Base-by-base conservation (phyloP, 30 jellyfish, hydroid and myxozoan species). In the Hydractinia symbiolongicarpus region DNA sequence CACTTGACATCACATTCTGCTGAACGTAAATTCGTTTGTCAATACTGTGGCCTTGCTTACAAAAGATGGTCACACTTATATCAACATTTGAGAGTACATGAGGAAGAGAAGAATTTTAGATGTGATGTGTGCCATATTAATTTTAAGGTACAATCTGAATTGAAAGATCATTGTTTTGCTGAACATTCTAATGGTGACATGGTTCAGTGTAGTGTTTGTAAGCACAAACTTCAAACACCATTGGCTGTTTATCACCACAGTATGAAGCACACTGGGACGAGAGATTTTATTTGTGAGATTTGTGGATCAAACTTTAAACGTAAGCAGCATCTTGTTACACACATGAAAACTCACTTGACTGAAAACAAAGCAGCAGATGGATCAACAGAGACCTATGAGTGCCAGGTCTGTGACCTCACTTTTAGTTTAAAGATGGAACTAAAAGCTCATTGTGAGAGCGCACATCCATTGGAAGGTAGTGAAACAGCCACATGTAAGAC, bases 81-180 rank as follows among this genome's bases (percentile, higher is more conserved):
- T 61, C 87, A 79, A 50, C 87, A 79, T 79, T 79, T 79, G 69
- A 64, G 87, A 1, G 87, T 79, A 13, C 87, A 79, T 44, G 87
- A 79, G 44, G 87, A 79, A 50, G 87, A 79, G 82, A 79, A 79
- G 66, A 79, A 79, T 79, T 79, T 79, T 64, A 68, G 87, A 7
- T 79, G 87, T 79, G 87, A 79, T 66, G 87, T 79, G 30, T 79
- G 87, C 66, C 87, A 79, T 79, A 15, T 79, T 44, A 79, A 79
- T 79, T 79, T 79, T 4, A 79, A 79, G 66, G 87, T 79, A 50
- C 87, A 79, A 5, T 79, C 87, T 8, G 87, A 79, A 61, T 16
- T 79, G 82, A 79, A 79, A 50, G 87, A 79, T 61, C 87, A 79
- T 79, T 79, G 87, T 79, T 79, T 79, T 79, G 87, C 87, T 79